phyloP scores from a whole-genome alignment of 2,113 vertebrate genomes.

The Vidua macroura region DNA sequence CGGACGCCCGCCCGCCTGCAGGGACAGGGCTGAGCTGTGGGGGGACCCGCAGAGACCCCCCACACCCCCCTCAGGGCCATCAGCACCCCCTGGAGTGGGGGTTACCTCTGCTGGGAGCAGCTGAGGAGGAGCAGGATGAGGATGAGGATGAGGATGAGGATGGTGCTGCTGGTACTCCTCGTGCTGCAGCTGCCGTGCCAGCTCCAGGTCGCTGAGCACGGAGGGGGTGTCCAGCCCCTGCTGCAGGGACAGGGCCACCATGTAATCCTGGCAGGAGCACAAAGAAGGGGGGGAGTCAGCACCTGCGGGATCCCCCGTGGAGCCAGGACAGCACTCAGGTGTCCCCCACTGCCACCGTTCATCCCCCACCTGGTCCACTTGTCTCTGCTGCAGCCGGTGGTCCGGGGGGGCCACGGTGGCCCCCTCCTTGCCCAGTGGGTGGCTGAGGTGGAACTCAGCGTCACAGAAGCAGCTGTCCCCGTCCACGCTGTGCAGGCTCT shows the following conservation, averaged over 20 bases:
- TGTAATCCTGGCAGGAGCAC: slow-evolving; percentile 77
- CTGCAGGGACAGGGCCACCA: slow-evolving; percentile 90
- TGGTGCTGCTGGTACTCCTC: slow-evolving; percentile 83
- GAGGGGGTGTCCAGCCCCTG: neutral
- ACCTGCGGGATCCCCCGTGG: neutral
- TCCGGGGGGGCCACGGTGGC: neutral
- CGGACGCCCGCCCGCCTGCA: slow-evolving; percentile 69
- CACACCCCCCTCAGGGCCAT: fast-evolving
- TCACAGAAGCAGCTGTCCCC: slow-evolving; percentile 94
- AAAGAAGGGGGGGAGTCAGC: neutral
- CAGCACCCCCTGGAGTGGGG: too few species aligned
- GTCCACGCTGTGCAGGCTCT: slow-evolving; percentile 90
- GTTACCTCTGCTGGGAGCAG: neutral
- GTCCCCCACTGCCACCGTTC: fast-evolving
- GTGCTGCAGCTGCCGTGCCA: slow-evolving; percentile 89
- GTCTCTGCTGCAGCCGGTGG: slow-evolving; percentile 74
- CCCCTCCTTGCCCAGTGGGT: slow-evolving; percentile 67
- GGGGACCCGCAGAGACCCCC: neutral
- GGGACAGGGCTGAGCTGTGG: neutral
- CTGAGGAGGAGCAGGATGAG: neutral
- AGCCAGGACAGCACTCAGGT: fast-evolving
- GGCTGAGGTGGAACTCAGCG: slow-evolving; percentile 84
- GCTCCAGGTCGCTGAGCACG: slow-evolving; percentile 85
- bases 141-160: neutral
- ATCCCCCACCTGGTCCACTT: slow-evolving; percentile 75